phyloP scores from a whole-genome alignment of 1,140 invertebrate species.

The Antheraea pernyi region DNA sequence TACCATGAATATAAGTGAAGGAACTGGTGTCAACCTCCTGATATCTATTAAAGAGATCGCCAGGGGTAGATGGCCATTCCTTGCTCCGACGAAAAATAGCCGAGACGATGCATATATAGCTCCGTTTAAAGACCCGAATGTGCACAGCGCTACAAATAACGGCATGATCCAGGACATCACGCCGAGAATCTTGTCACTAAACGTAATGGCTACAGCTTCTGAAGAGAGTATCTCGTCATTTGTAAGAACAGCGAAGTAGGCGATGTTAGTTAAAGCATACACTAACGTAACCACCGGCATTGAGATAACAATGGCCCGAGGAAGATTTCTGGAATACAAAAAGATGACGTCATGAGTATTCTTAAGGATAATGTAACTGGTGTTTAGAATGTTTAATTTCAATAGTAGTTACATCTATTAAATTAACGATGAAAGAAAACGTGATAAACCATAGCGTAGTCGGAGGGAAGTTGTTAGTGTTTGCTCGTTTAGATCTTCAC shows the following conservation, averaged over 20 bases:
- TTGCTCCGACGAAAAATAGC: constrained; percentile 94
- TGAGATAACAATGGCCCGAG: constrained; percentile 94
- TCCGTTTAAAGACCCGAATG: constrained; percentile 93
- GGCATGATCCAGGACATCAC: constrained; percentile 92
- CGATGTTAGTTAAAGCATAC: constrained; percentile 94
- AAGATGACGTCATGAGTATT: not conserved
- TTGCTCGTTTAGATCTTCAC: no score
- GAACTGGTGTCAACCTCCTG: constrained; percentile 92
- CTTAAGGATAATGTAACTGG: not conserved
- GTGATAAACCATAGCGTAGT: no score
- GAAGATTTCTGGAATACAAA: constrained; percentile 87
- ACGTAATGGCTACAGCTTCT: constrained; percentile 95
- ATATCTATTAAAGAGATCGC: constrained; percentile 94
- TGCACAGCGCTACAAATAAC: constrained; percentile 92
- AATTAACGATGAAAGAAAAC: no score
- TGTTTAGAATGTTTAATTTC: no score
- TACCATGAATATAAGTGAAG: constrained; percentile 95
- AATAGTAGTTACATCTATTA: no score
- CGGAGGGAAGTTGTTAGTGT: no score
- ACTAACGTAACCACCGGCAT: constrained; percentile 94
- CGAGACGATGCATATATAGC: constrained; percentile 93
- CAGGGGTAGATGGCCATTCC: constrained; percentile 93
- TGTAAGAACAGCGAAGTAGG: constrained; percentile 93
- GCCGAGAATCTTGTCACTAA: constrained; percentile 90
- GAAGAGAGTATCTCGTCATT: constrained; percentile 89